Conservation (phyloP, 2,888 invertebrate species). For the Leptogaster cylindrica region DNA sequence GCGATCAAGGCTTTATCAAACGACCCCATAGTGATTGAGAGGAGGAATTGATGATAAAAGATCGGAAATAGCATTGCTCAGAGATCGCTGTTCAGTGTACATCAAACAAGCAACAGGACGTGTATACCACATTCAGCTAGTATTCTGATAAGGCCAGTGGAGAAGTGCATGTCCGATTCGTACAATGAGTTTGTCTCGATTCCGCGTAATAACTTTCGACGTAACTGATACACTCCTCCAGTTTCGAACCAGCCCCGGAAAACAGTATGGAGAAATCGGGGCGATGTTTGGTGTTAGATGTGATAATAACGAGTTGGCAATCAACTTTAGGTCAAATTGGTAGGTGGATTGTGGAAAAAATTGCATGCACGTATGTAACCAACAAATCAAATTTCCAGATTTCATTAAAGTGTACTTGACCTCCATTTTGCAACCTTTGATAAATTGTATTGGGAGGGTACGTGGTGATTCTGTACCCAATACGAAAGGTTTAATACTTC, state of each 20-base stretch:
- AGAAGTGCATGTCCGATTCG: background rate
- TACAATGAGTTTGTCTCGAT: slow-evolving; percentile 56
- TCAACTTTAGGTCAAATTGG: slow-evolving; percentile 72
- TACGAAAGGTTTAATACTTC: too few species aligned
- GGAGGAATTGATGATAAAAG: slow-evolving; percentile 9
- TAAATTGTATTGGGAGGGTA: too few species aligned
- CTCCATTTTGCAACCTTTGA: too few species aligned
- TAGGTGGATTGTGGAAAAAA: slow-evolving; percentile 51
- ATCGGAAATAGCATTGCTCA: slow-evolving; percentile 3
- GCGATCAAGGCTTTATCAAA: too few species aligned
- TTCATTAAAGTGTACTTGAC: too few species aligned
- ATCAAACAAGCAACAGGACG: background rate
- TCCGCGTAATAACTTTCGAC: slow-evolving; percentile 80
- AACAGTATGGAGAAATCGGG: slow-evolving; percentile 76
- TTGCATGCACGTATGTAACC: background rate
- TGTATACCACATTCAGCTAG: background rate
- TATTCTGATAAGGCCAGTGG: background rate
- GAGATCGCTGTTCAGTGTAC: slow-evolving; percentile 3
- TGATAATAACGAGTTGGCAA: slow-evolving; percentile 66
- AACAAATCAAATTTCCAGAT: too few species aligned
- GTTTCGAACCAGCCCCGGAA: slow-evolving; percentile 73
- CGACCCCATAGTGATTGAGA: too few species aligned
- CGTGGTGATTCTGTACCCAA: too few species aligned
- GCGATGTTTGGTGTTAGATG: slow-evolving; percentile 71
- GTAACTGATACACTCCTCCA: slow-evolving; percentile 83